Base-by-base conservation (phyloP, 2,113 vertebrate species). In the Urocolius indicus region DNA sequence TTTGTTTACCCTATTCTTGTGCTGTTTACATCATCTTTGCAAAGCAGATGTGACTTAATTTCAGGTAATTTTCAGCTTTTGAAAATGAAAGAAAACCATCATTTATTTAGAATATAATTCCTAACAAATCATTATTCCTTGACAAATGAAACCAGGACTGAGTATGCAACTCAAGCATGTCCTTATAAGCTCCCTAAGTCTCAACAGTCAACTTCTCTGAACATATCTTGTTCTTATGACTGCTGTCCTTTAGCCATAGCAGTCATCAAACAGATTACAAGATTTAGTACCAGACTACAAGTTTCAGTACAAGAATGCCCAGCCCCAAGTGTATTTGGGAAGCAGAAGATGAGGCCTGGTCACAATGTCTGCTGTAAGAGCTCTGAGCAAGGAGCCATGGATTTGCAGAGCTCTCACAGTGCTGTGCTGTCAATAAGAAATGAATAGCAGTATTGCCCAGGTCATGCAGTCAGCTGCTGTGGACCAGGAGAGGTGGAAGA, bases 41-140 rank as follows among this genome's bases (percentile, higher is more conserved):
- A 58, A 52, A 88, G 43, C n/a, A 67, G 27, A 85, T 87, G n/a
- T 80, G 57, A 79, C 65, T 82, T 75, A 80, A 87, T 65, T 89
- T 30, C 29, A 80, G 32, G 26, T 71, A 7, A 51, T 67, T 85
- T 43, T 63, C 45, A 63, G 34, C 51, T 89, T 74, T 93, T 74
- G 24, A 84, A 77, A 58, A 57, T 65, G 43, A 71, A 88, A 61
- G 55, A 68, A 74, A 82, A 91, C 14, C 18, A 72, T 34, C 3
- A 16, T 76, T 87, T 52, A 16, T 30, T 17, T 82, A 27, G 45
- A 77, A 85, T 23, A 62, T 58, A 14, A 32, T 74, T 76, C 62
- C 55, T 66, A 85, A 72, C 29, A 86, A 89, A 90, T 30, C 3
- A 26, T 52, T 79, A 23, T 72, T 77, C 18, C 45, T 43, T 55